These are phyloP conservation scores for Diloba caeruleocephala DNA, from an alignment of 2,888 invertebrate genomes.

Conservation along the genomic window DNA sequence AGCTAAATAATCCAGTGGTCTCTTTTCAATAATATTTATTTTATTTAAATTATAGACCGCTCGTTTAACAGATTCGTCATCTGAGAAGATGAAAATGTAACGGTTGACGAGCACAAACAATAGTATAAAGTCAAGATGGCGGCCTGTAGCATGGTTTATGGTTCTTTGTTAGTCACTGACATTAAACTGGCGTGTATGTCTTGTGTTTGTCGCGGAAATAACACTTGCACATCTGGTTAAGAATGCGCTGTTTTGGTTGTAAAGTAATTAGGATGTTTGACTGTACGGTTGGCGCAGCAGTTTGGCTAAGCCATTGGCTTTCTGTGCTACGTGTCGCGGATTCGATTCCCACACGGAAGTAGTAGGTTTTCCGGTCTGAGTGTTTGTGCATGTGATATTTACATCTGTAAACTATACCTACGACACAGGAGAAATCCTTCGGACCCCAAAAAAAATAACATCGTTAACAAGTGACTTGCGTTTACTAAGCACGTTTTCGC, in stretches of 20 bases:
- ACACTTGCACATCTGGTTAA: conserved; percentile 32
- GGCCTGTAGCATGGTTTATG: conserved; percentile 40
- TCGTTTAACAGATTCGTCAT: conserved; percentile 23
- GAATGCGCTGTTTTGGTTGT: conserved; percentile 2
- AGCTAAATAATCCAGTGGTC: background rate
- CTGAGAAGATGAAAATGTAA: conserved; percentile 27
- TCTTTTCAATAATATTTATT: conserved; percentile 9
- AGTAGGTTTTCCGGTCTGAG: too few species aligned
- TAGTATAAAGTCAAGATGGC: conserved; percentile 40
- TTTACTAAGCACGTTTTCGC: too few species aligned
- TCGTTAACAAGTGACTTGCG: too few species aligned
- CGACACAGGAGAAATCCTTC: too few species aligned
- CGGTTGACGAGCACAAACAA: conserved; percentile 50
- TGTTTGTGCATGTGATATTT: too few species aligned
- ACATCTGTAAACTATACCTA: too few species aligned
- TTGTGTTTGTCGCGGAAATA: conserved; percentile 30
- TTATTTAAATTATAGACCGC: background rate
- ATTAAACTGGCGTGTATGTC: conserved; percentile 38
- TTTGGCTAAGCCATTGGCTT: too few species aligned
- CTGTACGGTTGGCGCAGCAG: too few species aligned
- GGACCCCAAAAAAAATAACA: too few species aligned
- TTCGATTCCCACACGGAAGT: too few species aligned
- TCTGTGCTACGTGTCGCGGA: too few species aligned
- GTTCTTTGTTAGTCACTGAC: conserved; percentile 44
- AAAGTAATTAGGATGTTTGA: background rate